These are phyloP conservation scores for Thalassaphorura encarpata DNA, from an alignment of 1,140 invertebrate genomes.

Conservation along the genomic window DNA sequence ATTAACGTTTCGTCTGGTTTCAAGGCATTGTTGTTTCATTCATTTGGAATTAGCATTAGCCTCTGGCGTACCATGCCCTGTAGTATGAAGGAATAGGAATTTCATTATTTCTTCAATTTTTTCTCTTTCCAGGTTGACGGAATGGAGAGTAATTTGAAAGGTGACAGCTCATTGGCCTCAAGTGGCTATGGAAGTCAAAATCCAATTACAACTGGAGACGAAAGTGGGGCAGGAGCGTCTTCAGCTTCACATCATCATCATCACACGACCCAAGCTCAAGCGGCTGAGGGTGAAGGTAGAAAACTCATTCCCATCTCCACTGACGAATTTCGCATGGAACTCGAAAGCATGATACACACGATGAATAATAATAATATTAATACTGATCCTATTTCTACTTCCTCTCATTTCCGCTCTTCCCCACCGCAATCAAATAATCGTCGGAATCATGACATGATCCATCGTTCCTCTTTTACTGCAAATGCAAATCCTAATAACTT, in stretches of 20 bases:
- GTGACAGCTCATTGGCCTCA: constrained; percentile 61
- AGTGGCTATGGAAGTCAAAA: constrained; percentile 64
- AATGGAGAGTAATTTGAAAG: constrained; percentile 53
- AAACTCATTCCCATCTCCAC: constrained; percentile 12
- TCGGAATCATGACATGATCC: not conserved
- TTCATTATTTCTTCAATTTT: constrained; percentile 18
- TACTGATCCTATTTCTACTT: not conserved
- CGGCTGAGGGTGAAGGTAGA: not conserved
- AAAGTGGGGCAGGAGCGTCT: not conserved
- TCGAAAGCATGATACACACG: constrained; percentile 20
- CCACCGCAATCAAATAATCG: not conserved
- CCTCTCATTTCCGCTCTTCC: not conserved
- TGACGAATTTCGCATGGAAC: constrained; percentile 23
- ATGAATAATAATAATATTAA: constrained; percentile 10
- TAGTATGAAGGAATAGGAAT: constrained; percentile 4
- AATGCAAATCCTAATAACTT: too few species aligned
- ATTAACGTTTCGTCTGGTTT: too few species aligned
- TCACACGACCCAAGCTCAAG: not conserved
- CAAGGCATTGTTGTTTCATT: too few species aligned
- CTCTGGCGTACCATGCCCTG: too few species aligned
- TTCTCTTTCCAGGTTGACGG: constrained; percentile 33
- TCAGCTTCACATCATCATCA: not conserved
- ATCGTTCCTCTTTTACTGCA: not conserved
- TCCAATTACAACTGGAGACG: not conserved
- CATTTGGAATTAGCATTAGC: too few species aligned